Conservation (phyloP, 2,888 invertebrate species). For the Torymus tubicola region DNA sequence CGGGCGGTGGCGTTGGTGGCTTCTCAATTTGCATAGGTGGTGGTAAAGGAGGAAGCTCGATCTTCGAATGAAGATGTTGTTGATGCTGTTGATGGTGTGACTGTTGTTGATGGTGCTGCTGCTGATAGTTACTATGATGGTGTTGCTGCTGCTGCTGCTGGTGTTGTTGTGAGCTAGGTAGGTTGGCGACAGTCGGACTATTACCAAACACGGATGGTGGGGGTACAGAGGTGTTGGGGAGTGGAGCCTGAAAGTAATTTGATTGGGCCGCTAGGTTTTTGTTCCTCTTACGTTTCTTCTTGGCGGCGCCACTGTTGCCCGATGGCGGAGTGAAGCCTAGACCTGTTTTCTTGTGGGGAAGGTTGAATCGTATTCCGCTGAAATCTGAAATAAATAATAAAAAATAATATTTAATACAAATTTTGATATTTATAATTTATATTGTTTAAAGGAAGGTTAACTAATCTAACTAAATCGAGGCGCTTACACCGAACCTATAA, state of each 20-base stretch:
- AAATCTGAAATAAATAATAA: slow-evolving; percentile 65
- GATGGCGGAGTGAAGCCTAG: slow-evolving; percentile 64
- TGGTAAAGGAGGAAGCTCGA: slow-evolving; percentile 78
- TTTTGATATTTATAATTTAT: too few species aligned
- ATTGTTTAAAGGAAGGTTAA: too few species aligned
- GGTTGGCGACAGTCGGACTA: slow-evolving; percentile 72
- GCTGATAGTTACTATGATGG: too few species aligned
- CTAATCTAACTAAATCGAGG: too few species aligned
- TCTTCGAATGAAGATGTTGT: background rate
- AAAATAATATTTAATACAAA: background rate
- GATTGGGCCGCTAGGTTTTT: slow-evolving; percentile 51
- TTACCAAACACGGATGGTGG: slow-evolving; percentile 58
- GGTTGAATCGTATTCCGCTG: slow-evolving; percentile 72
- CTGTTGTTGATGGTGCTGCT: too few species aligned
- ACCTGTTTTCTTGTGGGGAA: slow-evolving; percentile 75
- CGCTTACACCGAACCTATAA: too few species aligned
- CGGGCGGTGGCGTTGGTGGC: slow-evolving; percentile 52
- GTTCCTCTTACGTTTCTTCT: slow-evolving; percentile 88
- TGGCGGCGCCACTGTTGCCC: slow-evolving; percentile 79
- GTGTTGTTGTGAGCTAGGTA: too few species aligned
- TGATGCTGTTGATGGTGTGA: too few species aligned
- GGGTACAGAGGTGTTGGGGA: slow-evolving; percentile 54
- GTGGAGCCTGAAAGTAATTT: slow-evolving; percentile 44
- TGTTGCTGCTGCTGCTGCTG: too few species aligned
- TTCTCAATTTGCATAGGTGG: slow-evolving; percentile 74